phyloP scores from a whole-genome alignment of 2,888 invertebrate species.

The Eilema depressum region DNA sequence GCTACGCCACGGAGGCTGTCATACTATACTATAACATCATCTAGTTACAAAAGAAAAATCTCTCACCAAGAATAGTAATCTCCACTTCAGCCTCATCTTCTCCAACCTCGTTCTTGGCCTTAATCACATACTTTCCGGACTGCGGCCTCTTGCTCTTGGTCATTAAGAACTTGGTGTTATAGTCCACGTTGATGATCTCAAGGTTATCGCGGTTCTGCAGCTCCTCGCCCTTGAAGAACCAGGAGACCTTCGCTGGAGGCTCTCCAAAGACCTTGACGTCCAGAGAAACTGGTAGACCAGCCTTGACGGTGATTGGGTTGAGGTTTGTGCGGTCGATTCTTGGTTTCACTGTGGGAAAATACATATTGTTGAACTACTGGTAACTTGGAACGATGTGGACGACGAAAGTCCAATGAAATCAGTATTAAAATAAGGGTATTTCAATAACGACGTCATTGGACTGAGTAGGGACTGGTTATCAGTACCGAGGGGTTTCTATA shows the following conservation, averaged over 20 bases:
- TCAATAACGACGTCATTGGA: too few relatives aligned
- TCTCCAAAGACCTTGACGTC: slow-evolving; percentile 97
- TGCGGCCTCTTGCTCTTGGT: slow-evolving; percentile 93
- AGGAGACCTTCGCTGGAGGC: slow-evolving; percentile 96
- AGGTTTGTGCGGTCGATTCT: slow-evolving; percentile 97
- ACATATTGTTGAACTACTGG: neutral
- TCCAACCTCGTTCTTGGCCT: slow-evolving; percentile 96
- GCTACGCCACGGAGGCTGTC: too few relatives aligned
- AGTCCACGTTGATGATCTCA: slow-evolving; percentile 94
- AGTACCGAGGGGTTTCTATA: too few relatives aligned
- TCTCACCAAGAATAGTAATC: slow-evolving; percentile 91
- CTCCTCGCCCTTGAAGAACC: slow-evolving; percentile 93
- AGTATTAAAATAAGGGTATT: too few relatives aligned
- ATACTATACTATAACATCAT: too few relatives aligned
- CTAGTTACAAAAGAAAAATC: slow-evolving; percentile 8
- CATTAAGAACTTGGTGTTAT: slow-evolving; percentile 96
- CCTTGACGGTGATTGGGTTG: slow-evolving; percentile 94
- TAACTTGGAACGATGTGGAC: neutral
- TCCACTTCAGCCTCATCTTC: slow-evolving; percentile 97
- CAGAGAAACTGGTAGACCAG: slow-evolving; percentile 94
- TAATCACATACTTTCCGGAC: slow-evolving; percentile 95
- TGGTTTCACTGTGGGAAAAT: slow-evolving; percentile 92
- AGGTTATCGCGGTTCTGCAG: slow-evolving; percentile 88
- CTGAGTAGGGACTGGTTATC: too few relatives aligned
- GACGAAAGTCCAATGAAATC: too few relatives aligned